Evolutionary conservation across 2,113 vertebrate genomes (phyloP).

Genomic region (Rhagologus leucostigma): DNA sequence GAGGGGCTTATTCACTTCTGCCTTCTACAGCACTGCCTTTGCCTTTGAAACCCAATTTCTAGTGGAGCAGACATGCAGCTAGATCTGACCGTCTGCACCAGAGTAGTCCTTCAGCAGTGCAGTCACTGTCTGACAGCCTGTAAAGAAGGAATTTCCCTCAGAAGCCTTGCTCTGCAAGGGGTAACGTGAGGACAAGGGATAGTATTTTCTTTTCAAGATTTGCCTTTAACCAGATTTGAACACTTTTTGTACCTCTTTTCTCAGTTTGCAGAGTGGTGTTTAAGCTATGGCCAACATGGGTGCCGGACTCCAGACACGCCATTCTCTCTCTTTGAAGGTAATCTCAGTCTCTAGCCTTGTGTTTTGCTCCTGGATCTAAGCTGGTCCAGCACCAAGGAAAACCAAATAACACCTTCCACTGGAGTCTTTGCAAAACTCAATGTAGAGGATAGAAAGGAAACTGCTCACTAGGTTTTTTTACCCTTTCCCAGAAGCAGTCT

Average conservation of each 20-base stretch:
- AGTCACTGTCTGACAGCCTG: background rate
- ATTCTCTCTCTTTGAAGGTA: constrained; percentile 99
- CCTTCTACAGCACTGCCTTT: background rate
- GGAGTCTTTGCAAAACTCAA: background rate
- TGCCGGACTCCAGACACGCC: constrained; percentile 93
- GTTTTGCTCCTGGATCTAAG: background rate
- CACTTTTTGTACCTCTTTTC: background rate
- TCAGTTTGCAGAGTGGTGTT: constrained; percentile 98
- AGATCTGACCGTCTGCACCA: background rate
- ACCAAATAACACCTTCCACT: fast-evolving
- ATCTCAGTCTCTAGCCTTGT: background rate
- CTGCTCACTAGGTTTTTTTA: background rate
- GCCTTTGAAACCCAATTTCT: background rate
- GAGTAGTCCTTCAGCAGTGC: background rate
- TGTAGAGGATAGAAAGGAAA: background rate
- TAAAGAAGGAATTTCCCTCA: background rate
- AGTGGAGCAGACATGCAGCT: background rate
- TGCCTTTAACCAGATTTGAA: background rate
- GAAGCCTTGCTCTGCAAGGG: background rate
- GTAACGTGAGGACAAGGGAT: background rate
- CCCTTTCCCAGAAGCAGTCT: background rate
- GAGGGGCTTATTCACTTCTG: background rate
- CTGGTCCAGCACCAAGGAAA: background rate
- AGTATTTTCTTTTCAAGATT: background rate
- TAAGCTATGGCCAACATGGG: constrained; percentile 92